Percentiles rank a stretch among this genome's conserved stretches.
Conservation (phyloP, 2,888 invertebrate genomes). For the Listrodromus nycthemerus region DNA sequence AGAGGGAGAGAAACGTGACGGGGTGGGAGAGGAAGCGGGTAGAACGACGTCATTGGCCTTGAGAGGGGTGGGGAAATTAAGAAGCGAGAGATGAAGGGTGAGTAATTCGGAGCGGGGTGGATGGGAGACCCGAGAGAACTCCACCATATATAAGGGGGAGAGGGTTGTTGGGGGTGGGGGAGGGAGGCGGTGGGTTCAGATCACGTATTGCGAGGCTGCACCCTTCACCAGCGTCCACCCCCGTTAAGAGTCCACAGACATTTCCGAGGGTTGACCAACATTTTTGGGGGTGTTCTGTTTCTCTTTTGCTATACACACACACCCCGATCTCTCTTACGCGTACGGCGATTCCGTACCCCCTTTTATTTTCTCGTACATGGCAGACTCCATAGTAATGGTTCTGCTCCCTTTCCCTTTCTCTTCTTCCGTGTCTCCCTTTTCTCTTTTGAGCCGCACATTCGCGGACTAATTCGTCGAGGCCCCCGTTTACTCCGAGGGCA, state of each 20-base stretch:
- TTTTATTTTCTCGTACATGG: slow-evolving; percentile 31
- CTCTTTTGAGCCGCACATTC: slow-evolving; percentile 70
- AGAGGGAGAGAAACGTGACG: slow-evolving; percentile 4
- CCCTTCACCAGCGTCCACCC: slow-evolving; percentile 69
- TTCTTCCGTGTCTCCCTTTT: slow-evolving; percentile 37
- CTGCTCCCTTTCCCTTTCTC: slow-evolving; percentile 50
- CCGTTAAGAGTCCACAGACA: slow-evolving; percentile 63
- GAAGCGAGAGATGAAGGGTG: slow-evolving; percentile 58
- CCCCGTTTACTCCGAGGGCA: slow-evolving; percentile 47
- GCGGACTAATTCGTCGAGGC: slow-evolving; percentile 75
- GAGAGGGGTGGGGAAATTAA: slow-evolving; percentile 23
- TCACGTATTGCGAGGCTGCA: slow-evolving; percentile 53
- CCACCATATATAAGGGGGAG: slow-evolving; percentile 34
- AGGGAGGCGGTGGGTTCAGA: slow-evolving; percentile 33
- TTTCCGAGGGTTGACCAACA: slow-evolving; percentile 68
- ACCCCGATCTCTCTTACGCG: slow-evolving; percentile 11
- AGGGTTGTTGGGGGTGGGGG: slow-evolving; percentile 26
- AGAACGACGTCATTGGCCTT: slow-evolving; percentile 39
- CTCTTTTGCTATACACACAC: slow-evolving; percentile 1
- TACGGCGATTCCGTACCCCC: slow-evolving; percentile 17
- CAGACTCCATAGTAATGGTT: slow-evolving; percentile 14
- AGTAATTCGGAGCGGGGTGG: slow-evolving; percentile 76
- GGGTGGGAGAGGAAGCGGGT: slow-evolving; percentile 47
- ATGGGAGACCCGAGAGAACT: slow-evolving; percentile 28
- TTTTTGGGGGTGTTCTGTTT: slow-evolving; percentile 67